These are phyloP conservation scores for Spermophilus dauricus DNA, from an alignment of 2,113 vertebrate genomes.

Conservation along the genomic window DNA sequence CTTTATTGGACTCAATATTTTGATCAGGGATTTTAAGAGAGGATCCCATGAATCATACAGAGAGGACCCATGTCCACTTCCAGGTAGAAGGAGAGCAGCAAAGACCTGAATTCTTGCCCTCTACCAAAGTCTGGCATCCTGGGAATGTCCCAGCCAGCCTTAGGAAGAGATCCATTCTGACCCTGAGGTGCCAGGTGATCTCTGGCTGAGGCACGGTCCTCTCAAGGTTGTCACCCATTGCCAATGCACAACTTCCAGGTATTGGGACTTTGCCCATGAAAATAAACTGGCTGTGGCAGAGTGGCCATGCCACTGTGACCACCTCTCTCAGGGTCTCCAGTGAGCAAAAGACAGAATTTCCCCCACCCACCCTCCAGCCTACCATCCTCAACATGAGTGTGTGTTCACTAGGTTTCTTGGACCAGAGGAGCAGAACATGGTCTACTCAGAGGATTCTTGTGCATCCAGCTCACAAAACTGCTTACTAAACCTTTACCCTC, in stretches of 20 bases:
- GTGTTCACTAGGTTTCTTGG: background rate
- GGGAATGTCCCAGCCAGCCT: background rate
- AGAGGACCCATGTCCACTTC: background rate
- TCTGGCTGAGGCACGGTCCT: background rate
- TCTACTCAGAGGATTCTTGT: background rate
- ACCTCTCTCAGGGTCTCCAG: background rate
- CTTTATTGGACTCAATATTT: background rate
- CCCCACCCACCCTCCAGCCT: too few species aligned
- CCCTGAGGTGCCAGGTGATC: background rate
- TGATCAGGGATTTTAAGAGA: conserved; percentile 34
- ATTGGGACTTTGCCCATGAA: background rate
- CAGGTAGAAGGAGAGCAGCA: background rate
- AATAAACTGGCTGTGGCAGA: background rate
- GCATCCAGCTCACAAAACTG: background rate
- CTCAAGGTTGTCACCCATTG: background rate
- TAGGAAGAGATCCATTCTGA: background rate
- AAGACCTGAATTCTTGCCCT: background rate
- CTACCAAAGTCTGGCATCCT: background rate
- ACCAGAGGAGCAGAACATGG: background rate
- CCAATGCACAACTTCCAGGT: background rate
- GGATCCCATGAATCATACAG: background rate
- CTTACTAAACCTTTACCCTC: background rate
- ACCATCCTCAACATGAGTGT: background rate
- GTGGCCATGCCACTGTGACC: background rate
- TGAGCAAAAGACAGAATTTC: background rate